Evolutionary conservation across 1,140 invertebrate species (phyloP).

Genomic region (Sycobia sp.): DNA sequence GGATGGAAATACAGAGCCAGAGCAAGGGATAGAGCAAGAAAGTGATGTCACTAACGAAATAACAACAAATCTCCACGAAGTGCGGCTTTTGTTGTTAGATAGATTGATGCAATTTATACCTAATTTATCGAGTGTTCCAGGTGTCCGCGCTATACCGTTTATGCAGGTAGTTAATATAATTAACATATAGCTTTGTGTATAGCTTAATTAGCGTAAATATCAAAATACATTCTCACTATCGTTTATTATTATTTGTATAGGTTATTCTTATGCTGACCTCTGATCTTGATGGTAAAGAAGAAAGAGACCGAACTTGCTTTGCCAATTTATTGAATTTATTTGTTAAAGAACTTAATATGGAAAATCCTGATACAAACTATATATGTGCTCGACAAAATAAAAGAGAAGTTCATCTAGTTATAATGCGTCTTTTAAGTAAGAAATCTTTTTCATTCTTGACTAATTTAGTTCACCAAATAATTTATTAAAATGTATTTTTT

Average conservation of each 20-base stretch:
- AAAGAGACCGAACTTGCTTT: constrained; percentile 77
- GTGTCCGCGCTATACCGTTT: constrained; percentile 86
- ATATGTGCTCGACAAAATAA: constrained; percentile 68
- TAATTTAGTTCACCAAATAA: neutral
- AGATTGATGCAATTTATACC: constrained; percentile 70
- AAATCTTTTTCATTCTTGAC: constrained; percentile 31
- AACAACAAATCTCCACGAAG: constrained; percentile 58
- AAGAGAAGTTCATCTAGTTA: constrained; percentile 83
- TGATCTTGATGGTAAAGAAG: constrained; percentile 84
- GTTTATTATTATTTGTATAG: constrained; percentile 55
- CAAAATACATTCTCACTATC: neutral
- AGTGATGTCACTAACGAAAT: constrained; percentile 51
- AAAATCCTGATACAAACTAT: constrained; percentile 62
- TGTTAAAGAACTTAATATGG: constrained; percentile 80
- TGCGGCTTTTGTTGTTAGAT: constrained; percentile 65
- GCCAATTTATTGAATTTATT: constrained; percentile 76
- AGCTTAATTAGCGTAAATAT: too few species aligned
- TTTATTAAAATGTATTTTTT: constrained; percentile 22
- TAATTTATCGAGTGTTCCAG: constrained; percentile 68
- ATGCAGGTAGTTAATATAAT: constrained; percentile 67
- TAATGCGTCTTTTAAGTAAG: constrained; percentile 80
- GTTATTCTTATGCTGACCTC: constrained; percentile 88
- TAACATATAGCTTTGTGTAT: too few species aligned
- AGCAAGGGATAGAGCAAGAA: constrained; percentile 46
- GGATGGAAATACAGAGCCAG: constrained; percentile 50